Evolutionary conservation across 1,140 invertebrate species (phyloP).

Genomic region (Reticulitermes speratus): DNA sequence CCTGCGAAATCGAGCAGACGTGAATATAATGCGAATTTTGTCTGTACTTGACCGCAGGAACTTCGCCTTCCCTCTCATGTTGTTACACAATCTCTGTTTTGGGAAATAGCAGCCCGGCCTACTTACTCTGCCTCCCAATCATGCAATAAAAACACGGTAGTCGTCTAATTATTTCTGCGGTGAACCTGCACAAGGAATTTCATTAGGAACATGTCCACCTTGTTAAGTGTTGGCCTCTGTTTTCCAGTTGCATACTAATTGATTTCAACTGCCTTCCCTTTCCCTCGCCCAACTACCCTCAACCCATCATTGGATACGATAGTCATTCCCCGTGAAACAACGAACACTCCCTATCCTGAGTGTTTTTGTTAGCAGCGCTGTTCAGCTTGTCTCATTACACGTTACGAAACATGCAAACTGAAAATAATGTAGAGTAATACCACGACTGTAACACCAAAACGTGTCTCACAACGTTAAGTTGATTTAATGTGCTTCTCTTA

Average conservation of each 20-base stretch:
- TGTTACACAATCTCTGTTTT: background rate
- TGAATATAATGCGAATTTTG: background rate
- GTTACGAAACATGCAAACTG: background rate
- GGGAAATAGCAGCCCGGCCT: background rate
- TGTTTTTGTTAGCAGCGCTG: background rate
- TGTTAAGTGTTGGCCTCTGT: constrained; percentile 1
- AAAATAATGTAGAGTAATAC: background rate
- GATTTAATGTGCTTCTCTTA: too few species aligned
- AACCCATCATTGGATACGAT: background rate
- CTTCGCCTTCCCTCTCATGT: background rate
- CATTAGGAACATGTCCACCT: constrained; percentile 14
- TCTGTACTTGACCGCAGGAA: background rate
- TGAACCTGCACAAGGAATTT: background rate
- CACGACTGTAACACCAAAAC: too few species aligned
- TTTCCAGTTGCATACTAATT: constrained; percentile 2
- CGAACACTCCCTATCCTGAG: background rate
- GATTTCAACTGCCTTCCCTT: background rate
- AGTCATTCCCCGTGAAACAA: background rate
- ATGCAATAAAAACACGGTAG: background rate
- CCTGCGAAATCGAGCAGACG: background rate
- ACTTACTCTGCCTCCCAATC: background rate
- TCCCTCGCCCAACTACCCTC: background rate
- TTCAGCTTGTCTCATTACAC: background rate
- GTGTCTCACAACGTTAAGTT: too few species aligned
- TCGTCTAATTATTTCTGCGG: constrained; percentile 15